Base-by-base conservation (phyloP, 2,113 vertebrate species). In the Girardinichthys multiradiatus region DNA sequence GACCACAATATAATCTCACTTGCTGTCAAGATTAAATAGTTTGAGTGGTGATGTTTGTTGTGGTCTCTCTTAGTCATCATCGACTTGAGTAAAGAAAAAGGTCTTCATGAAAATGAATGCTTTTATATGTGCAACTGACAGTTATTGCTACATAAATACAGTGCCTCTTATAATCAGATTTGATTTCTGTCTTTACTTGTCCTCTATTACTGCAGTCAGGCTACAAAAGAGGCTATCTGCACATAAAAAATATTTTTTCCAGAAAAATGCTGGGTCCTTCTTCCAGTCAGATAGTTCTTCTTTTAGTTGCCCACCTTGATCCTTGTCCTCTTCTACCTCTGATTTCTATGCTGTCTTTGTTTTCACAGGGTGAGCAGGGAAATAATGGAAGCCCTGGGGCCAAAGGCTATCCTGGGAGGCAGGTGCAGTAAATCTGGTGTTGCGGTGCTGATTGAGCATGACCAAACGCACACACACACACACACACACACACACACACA, bases 371-470 rank as follows among this genome's bases (percentile, higher is more conserved):
- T 2, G 91, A 91, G 72, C 94, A 80, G 45, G 98, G 97, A 94
- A 94, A 93, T 30, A 93, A 95, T 68, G 98, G 98, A 92, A 97
- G 95, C 72, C 95, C 95, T 62, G 97, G 98, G 93, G 97, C 96
- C 96, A 99, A 99, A 99, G 97, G 98, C 96, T 99, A 99, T 98
- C 97, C 97, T 97, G 98, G 98, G 97, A 99, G 98, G 97, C 98
- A 99, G 98, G 98, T 99, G 97, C 98, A 98, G 98, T 98, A 98
- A 98, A 97, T 97, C 95, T 94, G 95, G 92, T 93, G 88, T 90
- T 96, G 95, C 94, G 89, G 94, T 94, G 91, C 87, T 92, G 87
- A 79, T 92, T 88, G 68, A 87, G 71, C 78, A 88, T 73, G 83
- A 65, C 65, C 68, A 84, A 84, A 80, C 69, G 65, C 35, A 54